Percentiles rank a stretch among this genome's conserved stretches.
These are phyloP conservation scores for Lumbricus terrestris DNA, from an alignment of 2,888 invertebrate genomes.

Conservation along the genomic window DNA sequence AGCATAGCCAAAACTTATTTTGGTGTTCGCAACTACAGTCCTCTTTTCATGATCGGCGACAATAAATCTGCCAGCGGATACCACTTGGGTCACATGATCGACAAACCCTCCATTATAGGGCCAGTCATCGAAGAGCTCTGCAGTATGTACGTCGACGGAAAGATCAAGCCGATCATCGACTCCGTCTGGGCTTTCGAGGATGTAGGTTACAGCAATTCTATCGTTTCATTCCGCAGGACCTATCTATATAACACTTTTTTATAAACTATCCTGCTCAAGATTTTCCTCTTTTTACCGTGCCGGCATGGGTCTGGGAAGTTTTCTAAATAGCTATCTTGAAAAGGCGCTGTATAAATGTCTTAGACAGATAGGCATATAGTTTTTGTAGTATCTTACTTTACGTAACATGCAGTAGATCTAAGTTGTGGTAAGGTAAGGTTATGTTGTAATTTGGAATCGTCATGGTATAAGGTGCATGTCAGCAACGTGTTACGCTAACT, in stretches of 20 bases:
- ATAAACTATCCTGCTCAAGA: too few species aligned
- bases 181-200: slow-evolving; percentile 85
- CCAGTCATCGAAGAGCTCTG: slow-evolving; percentile 56
- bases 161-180: slow-evolving; percentile 79
- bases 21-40: slow-evolving; percentile 53
- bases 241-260: too few species aligned
- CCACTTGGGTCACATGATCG: slow-evolving; percentile 71
- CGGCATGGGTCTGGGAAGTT: too few species aligned
- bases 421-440: not conserved
- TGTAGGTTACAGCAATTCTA: slow-evolving; percentile 62
- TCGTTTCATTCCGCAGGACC: not conserved
- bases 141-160: slow-evolving; percentile 73
- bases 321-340: too few species aligned
- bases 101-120: slow-evolving; percentile 67
- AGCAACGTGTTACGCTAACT: not conserved
- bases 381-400: not conserved
- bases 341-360: too few species aligned
- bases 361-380: too few species aligned
- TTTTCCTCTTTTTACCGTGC: too few species aligned
- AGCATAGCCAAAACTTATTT: slow-evolving; percentile 47
- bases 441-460: not conserved
- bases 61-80: slow-evolving; percentile 65
- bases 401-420: not conserved
- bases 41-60: slow-evolving; percentile 55
- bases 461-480: not conserved